Conservation (phyloP, 2,888 invertebrate species). For the Micropterix aruncella region DNA sequence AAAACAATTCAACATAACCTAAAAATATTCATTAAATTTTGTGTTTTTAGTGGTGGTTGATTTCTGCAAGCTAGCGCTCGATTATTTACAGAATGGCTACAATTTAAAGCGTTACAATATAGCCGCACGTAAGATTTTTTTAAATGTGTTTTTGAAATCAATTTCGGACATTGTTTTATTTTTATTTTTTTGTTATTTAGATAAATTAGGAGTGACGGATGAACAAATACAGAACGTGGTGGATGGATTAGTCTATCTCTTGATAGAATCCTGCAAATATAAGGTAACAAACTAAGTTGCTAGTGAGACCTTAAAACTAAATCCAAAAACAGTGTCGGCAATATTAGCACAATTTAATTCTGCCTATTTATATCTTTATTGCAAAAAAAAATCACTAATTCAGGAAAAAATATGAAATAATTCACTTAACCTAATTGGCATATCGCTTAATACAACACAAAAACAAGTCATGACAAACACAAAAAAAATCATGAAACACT, state of each 20-base stretch:
- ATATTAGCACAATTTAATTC: no score
- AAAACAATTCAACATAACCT: not conserved
- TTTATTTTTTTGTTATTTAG: conserved; percentile 21
- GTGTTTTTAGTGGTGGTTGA: conserved; percentile 47
- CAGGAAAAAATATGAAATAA: no score
- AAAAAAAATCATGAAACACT: no score
- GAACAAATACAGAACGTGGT: conserved; percentile 47
- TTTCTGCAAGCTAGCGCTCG: conserved; percentile 53
- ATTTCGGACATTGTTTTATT: not conserved
- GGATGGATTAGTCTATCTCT: conserved; percentile 57
- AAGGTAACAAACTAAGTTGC: conserved; percentile 32
- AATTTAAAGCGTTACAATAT: conserved; percentile 45
- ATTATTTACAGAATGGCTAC: conserved; percentile 51
- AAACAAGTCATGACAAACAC: no score
- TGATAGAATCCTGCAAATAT: conserved; percentile 56
- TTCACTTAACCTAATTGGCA: no score
- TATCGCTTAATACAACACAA: no score
- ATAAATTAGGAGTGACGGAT: conserved; percentile 41
- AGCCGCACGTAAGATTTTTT: conserved; percentile 41
- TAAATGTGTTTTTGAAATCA: not conserved
- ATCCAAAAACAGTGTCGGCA: no score
- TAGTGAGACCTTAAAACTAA: not conserved
- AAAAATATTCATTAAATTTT: conserved; percentile 7
- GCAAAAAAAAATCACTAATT: no score
- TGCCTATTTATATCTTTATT: no score